Evolutionary conservation across 2,888 invertebrate genomes (phyloP).

Genomic region (Drosophila mayaguana): DNA sequence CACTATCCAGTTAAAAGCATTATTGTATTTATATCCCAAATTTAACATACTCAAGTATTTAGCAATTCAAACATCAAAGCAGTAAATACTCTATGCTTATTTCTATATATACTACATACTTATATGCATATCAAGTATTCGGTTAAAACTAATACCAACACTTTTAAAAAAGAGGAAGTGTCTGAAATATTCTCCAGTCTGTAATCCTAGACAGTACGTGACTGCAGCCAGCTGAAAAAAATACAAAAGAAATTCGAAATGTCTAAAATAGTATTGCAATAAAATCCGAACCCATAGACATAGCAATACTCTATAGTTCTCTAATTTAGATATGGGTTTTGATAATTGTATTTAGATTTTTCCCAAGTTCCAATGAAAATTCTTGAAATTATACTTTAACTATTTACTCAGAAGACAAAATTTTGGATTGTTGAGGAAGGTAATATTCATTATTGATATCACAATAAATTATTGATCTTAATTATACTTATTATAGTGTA

Average conservation of each 20-base stretch:
- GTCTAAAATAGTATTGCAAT: not conserved
- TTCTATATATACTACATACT: too few relatives aligned
- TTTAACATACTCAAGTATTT: too few relatives aligned
- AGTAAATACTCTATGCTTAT: too few relatives aligned
- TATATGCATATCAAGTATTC: too few relatives aligned
- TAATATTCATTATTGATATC: slow-evolving; percentile 18
- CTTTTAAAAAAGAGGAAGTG: not conserved
- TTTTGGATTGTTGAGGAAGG: slow-evolving; percentile 1
- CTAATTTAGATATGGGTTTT: not conserved
- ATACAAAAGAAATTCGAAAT: not conserved
- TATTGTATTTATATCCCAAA: not conserved
- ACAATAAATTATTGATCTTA: slow-evolving; percentile 21
- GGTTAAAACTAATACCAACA: too few relatives aligned
- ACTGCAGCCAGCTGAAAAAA: not conserved
- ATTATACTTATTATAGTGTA: slow-evolving; percentile 11
- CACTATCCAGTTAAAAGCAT: not conserved
- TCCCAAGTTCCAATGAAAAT: not conserved
- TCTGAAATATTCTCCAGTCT: not conserved
- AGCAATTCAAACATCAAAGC: too few relatives aligned
- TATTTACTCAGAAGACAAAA: not conserved
- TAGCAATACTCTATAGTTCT: not conserved
- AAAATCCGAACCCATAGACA: too few relatives aligned
- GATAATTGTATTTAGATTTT: too few relatives aligned
- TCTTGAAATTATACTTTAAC: not conserved
- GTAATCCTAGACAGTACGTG: not conserved